Conservation (phyloP, 2,113 vertebrate species). For the Melanerpes formicivorus region DNA sequence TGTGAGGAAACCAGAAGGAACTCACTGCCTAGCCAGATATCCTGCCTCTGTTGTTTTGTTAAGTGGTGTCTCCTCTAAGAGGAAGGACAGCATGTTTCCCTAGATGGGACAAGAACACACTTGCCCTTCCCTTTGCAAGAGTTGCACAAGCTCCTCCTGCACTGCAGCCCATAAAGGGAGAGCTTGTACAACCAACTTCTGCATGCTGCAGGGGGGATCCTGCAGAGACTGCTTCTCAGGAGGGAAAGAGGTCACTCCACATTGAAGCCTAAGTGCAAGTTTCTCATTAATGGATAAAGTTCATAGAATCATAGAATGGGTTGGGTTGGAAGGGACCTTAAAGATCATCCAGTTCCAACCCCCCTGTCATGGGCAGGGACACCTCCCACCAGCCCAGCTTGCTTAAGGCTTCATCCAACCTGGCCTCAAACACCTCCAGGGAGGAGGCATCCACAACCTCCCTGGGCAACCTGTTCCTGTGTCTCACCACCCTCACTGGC, state of each 20-base stretch:
- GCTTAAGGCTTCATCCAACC: no score
- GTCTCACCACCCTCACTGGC: no score
- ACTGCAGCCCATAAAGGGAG: not conserved
- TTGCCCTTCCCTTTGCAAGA: not conserved
- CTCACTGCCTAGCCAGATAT: not conserved
- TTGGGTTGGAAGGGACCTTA: no score
- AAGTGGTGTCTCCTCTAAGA: not conserved
- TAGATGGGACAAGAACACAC: not conserved
- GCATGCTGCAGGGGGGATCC: not conserved
- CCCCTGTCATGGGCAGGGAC: no score
- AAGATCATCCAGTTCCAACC: no score
- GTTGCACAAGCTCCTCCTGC: constrained; percentile 5
- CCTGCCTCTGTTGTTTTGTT: not conserved
- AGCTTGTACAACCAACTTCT: not conserved
- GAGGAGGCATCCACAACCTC: no score
- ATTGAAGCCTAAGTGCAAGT: not conserved
- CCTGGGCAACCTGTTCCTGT: no score
- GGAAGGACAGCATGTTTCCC: not conserved
- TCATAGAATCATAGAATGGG: no score
- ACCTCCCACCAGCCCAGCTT: no score
- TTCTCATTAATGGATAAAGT: not conserved
- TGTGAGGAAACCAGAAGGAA: not conserved
- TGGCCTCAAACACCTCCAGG: no score
- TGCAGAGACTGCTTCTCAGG: not conserved
- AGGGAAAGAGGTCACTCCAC: not conserved